Base-by-base conservation (phyloP, 2,113 vertebrate genomes). In the Malurus alboscapulatus region DNA sequence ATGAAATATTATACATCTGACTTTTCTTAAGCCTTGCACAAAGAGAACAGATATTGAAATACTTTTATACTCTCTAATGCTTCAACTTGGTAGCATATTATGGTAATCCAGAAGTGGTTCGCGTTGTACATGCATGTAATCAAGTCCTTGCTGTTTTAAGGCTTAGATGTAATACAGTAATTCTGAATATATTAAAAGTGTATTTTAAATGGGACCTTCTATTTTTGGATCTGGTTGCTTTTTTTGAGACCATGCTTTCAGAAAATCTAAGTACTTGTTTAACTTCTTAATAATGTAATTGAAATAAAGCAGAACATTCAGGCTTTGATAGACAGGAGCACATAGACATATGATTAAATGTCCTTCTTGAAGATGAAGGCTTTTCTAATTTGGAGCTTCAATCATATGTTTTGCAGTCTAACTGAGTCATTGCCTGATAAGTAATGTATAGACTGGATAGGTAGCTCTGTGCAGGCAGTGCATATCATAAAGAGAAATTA, bases 131-230 rank as follows among this genome's bases (percentile, higher is more conserved):
- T 54, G 58, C 20, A 17, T 85, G 55, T 77, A 51, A 80, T 92
- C 75, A 66, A 69, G 26, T 53, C 12, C 58, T 92, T 84, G 38
- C 59, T 77, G 14, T 84, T 82, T 85, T 51, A 89, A 87, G 50
- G 54, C 38, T 29, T 24, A 69, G 26, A 69, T 80, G 38, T 92
- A 77, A 77, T 55, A 44, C 13, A 54, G 24, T 76, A 80, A 77
- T 80, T 77, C 36, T 62, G 47, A 85, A 48, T 91, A 40, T 44
- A 91, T 83, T 67, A 58, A 68, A 88, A 88, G 66, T 13, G 1
- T 63, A 63, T 89, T 94, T 91, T 59, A 90, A 89, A 63, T 71
- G 24, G 90, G 72, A 84, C 55, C 12, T 59, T 84, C n/a, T 85
- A 25, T 71, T 89, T 7, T 2, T 4, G 5, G 36, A 32, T 72